Percentiles rank a stretch among this genome's conserved stretches.
Evolutionary conservation across 2,888 invertebrate species (phyloP).

Genomic region (Tenthredo amoena): DNA sequence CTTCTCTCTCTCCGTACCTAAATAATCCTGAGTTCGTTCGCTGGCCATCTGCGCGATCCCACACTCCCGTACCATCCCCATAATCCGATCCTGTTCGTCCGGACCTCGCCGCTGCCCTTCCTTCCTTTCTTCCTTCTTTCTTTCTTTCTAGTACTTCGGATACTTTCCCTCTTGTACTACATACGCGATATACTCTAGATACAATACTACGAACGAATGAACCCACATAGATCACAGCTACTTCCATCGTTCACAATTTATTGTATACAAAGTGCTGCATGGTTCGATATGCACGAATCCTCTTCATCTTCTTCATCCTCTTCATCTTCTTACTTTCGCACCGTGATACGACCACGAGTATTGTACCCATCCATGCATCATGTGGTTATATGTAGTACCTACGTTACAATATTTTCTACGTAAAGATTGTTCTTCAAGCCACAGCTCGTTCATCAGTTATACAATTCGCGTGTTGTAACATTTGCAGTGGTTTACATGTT

Average conservation of each 20-base stretch:
- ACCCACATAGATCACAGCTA: neutral
- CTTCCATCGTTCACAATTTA: slow-evolving; percentile 14
- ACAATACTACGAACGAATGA: neutral
- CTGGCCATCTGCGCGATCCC: slow-evolving; percentile 54
- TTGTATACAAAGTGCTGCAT: neutral
- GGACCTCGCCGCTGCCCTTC: neutral
- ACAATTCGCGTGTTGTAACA: neutral
- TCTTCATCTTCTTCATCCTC: neutral
- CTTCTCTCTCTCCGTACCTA: slow-evolving; percentile 46
- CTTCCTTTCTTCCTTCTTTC: neutral
- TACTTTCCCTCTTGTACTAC: neutral
- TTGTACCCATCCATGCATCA: neutral
- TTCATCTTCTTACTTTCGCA: neutral
- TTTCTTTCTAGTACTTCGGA: neutral
- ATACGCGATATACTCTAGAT: neutral
- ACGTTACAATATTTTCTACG: neutral
- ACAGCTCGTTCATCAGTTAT: neutral
- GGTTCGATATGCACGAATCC: neutral
- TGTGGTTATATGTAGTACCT: neutral
- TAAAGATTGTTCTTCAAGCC: neutral
- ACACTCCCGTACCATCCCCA: slow-evolving; percentile 41
- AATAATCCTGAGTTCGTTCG: slow-evolving; percentile 52
- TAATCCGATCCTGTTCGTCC: slow-evolving; percentile 50
- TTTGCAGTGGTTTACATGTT: neutral
- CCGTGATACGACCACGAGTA: neutral